These are phyloP conservation scores for Umimayanthus chanpuru DNA, from an alignment of 92 coral and sea anemone genomes.

Conservation along the genomic window DNA sequence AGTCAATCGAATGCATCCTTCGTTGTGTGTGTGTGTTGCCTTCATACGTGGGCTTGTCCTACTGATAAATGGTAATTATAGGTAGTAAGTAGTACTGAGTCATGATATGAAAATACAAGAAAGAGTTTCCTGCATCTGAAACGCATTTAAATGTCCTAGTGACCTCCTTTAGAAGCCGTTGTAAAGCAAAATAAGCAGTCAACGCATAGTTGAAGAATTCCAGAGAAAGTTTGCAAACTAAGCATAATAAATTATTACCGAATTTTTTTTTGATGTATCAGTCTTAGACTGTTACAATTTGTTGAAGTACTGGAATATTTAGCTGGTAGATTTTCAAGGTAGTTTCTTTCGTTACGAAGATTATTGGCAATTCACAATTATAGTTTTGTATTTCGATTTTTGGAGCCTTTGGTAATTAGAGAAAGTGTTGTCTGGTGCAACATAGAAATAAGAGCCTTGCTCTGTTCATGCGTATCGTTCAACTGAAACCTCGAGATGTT, in stretches of 20 bases:
- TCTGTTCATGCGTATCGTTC: background rate
- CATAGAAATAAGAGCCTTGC: background rate
- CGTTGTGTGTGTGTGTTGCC: background rate
- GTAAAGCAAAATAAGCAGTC: background rate
- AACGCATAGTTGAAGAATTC: background rate
- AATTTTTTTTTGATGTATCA: too few species aligned
- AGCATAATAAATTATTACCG: background rate
- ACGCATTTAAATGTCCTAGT: background rate
- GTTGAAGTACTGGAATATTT: background rate
- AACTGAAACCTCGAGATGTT: background rate
- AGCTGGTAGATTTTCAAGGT: background rate
- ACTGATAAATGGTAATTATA: too few species aligned
- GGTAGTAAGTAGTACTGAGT: background rate
- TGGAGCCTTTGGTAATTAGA: background rate
- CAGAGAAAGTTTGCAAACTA: background rate
- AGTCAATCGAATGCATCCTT: too few species aligned
- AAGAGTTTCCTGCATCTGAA: too few species aligned
- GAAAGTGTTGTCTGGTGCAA: background rate
- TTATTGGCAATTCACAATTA: background rate
- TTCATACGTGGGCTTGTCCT: background rate
- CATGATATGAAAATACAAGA: too few species aligned
- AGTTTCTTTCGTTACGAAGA: background rate
- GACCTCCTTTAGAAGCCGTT: background rate
- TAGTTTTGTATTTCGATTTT: constrained; percentile 23
- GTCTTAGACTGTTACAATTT: background rate